A percentile compares a stretch with the other conserved stretches of the same genome.
Evolutionary conservation across 2,113 vertebrate genomes (phyloP).

Genomic region (Donacobius atricapilla): DNA sequence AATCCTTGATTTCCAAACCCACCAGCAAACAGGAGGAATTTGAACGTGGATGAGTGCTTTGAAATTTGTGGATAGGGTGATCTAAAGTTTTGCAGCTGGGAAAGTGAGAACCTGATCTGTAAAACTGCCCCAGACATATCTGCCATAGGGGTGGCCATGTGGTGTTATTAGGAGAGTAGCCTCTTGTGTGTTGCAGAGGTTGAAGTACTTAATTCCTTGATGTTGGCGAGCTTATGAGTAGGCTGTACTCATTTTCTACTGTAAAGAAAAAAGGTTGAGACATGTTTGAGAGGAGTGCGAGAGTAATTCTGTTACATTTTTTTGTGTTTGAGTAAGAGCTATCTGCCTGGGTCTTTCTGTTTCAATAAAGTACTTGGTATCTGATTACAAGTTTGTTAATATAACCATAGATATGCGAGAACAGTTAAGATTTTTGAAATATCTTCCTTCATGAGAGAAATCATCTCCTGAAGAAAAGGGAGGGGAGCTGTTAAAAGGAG

Average conservation of each 20-base stretch:
- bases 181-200: neutral
- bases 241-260: too few relatives aligned
- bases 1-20: neutral
- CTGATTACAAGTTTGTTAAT: neutral
- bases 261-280: neutral
- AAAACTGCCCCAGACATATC: neutral
- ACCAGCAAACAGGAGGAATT: neutral
- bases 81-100: neutral
- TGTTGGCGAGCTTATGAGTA: fast-evolving
- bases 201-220: neutral
- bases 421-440: neutral
- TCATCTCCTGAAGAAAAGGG: neutral
- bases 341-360: neutral
- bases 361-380: neutral
- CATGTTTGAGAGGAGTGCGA: neutral
- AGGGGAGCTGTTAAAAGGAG: neutral
- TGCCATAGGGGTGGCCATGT: neutral
- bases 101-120: neutral
- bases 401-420: neutral
- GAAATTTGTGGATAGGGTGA: neutral
- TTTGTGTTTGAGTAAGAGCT: neutral
- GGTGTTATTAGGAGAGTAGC: neutral
- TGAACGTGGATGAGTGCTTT: neutral
- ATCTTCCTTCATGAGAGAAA: neutral
- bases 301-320: neutral